Base-by-base conservation (phyloP, 37 sponge, comb jelly and placozoan genomes). In the Axinella damicornis region DNA sequence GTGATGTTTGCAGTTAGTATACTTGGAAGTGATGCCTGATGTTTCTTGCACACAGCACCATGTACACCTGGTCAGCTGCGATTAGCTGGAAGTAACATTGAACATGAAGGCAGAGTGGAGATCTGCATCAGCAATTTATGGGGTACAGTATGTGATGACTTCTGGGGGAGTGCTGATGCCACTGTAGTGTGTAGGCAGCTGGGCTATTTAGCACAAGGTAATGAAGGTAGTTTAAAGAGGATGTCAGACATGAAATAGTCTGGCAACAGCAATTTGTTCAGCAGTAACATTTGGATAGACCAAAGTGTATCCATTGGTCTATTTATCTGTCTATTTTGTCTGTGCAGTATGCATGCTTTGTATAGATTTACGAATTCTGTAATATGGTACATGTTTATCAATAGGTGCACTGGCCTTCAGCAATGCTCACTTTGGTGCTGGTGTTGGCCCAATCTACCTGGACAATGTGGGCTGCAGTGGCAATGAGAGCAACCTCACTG, bases 351-450 rank as follows among this genome's bases (percentile, higher is more conserved):
- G 6, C 9, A 9, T 12, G 6, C 9, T 4, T 9, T 46, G 4
- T 4, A 9, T 12, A 46, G 4, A 46, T n/a, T 46, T 46, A n/a
- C 4, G 4, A 12, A 46, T 9, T 46, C 9, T 46, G 46, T 46
- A 46, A 46, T n/a, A n/a, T n/a, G n/a, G 9, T 46, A 46, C 46
- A 12, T 46, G 9, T 46, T 1, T 71, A 20, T 36, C n/a, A 14
- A 17, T 46, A 71, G 72, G 37, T 71, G 72, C 72, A 37, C 22
- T 71, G 40, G 72, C 46, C 25, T 61, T 22, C 41, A 37, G 17
- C 24, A 38, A 24, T 24, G 76, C 76, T 57, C 76, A 75, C 31
- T 61, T 61, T 61, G 62, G 62, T 14, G 62, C 62, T 61, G 62
- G 62, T 27, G 25, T 12, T 61, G 14, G 62, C 12, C 25, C 62